Evolutionary conservation across 2,888 invertebrate genomes (phyloP), one percentile per base, ranked within the genome.

Genomic region (Abrostola tripartita): DNA sequence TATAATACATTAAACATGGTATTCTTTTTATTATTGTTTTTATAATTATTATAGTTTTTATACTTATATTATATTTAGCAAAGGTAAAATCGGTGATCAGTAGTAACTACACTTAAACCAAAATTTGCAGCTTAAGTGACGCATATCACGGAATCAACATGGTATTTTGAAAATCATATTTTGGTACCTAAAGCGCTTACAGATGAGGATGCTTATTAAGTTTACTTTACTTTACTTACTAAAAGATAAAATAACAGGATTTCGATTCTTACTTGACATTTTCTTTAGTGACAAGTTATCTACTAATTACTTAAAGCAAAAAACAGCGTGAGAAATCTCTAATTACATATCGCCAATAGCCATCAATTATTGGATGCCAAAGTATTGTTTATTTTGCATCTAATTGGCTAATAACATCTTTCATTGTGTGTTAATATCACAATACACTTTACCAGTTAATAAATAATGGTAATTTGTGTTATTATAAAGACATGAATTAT

Each of bases 371-470:
- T 35, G 53, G 36, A 68, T 70, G 66, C 70, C 57, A 49, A 60
- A 59, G 71, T 47, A 62, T 76, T 70, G 61, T 65, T 59, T 51
- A 12, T 57, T 62, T 63, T 58, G 44, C 44, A 65, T 56, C n/a
- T 69, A 77, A 76, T 59, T 74, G 38, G 57, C 52, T 62, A 74
- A 76, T 74, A 12, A 67, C 6, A 52, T 49, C 60, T 10, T 58
- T 63, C 57, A 64, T 74, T 63, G 67, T 74, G 41, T 72, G 76
- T 53, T 65, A 75, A 75, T 70, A 36, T 50, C 9, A 36, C 37
- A 35, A 61, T 14, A 11, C 12, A 42, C 47, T 40, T 35, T 52
- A 58, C 52, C 57, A 74, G 59, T 50, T 9, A 37, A 37, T 11
- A 11, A 50, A 52, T 52, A 47, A 60, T 55, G 57, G 36, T 62